A percentile compares a stretch with the other conserved stretches of the same genome.
Evolutionary conservation across 2,113 vertebrate genomes (phyloP).

Genomic region (Parus major): DNA sequence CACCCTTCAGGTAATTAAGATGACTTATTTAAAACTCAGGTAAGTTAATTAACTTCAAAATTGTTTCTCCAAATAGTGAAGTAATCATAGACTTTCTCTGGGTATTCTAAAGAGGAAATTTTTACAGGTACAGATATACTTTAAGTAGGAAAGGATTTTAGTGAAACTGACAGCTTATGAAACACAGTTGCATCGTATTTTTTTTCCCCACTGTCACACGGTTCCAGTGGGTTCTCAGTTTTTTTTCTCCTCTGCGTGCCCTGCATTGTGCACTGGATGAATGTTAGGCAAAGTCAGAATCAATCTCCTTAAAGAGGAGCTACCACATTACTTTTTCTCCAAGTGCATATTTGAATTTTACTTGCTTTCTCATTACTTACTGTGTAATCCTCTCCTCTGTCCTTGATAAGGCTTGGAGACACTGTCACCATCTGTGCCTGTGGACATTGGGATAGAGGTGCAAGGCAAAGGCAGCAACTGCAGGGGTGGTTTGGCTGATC

Average conservation of each 20-base stretch:
- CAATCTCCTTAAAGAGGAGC: background rate
- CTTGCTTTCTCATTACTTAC: background rate
- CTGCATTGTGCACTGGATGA: background rate
- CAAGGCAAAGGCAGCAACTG: background rate
- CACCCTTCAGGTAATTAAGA: background rate
- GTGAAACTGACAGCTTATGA: background rate
- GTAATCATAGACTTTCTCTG: background rate
- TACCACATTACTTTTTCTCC: background rate
- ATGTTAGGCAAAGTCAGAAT: background rate
- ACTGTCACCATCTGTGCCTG: background rate
- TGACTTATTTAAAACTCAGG: background rate
- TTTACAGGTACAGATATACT: background rate
- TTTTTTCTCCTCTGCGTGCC: background rate
- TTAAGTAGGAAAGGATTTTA: background rate
- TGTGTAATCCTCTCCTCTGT: background rate
- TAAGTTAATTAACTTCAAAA: background rate
- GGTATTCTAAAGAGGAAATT: background rate
- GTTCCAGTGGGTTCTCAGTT: background rate
- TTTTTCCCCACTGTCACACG: background rate
- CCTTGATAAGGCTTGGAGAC: background rate
- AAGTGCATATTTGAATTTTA: background rate
- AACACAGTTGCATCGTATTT: background rate
- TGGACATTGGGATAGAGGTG: background rate
- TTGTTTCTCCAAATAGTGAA: background rate
- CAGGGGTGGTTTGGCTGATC: background rate